Conservation (phyloP, 2,113 vertebrate genomes). For the Muntiacus muntjak region DNA sequence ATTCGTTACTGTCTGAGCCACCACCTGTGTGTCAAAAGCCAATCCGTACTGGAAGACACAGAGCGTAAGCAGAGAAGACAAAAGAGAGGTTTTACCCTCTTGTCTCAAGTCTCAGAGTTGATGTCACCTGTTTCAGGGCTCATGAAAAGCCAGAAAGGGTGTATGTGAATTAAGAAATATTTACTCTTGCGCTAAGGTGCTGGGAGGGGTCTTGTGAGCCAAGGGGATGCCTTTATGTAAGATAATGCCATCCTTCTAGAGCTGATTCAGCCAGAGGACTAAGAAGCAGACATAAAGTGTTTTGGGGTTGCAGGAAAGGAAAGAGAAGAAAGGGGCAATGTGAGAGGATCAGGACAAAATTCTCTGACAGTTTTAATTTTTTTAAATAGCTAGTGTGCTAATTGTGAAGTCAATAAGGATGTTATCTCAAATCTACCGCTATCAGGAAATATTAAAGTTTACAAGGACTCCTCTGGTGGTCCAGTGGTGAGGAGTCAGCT, state of each 20-base stretch:
- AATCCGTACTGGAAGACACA: neutral
- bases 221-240: neutral
- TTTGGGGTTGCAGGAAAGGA: neutral
- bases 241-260: neutral
- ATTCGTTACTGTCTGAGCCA: neutral
- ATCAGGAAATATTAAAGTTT: conserved; percentile 32
- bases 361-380: neutral
- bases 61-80: neutral
- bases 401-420: neutral
- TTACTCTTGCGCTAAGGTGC: neutral
- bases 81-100: neutral
- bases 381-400: neutral
- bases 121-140: neutral
- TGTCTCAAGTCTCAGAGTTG: neutral
- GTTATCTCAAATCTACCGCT: neutral
- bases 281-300: neutral
- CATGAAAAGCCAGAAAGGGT: neutral
- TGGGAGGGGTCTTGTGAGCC: neutral
- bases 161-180: neutral
- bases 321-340: neutral
- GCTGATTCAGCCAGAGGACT: no score
- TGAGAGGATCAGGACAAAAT: neutral
- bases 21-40: neutral
- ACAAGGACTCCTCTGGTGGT: neutral
- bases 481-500: neutral